Conservation (phyloP, 2,888 invertebrate genomes). For the Tupiocoris notatus region DNA sequence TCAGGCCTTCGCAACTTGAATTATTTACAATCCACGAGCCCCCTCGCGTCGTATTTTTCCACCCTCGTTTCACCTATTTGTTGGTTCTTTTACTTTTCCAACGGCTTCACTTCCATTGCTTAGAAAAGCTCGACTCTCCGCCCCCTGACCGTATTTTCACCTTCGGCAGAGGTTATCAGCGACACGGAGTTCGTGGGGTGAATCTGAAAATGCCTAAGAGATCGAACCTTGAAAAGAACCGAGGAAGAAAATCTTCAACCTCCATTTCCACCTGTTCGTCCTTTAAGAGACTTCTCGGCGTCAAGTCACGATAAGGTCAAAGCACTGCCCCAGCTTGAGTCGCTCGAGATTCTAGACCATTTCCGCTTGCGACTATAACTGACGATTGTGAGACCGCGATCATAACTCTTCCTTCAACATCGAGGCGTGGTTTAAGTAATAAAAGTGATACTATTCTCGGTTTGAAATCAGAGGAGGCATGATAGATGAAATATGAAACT, state of each 20-base stretch:
- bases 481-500: too few species aligned
- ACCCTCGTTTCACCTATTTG: slow-evolving; percentile 15
- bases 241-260: not conserved
- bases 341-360: not conserved
- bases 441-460: too few species aligned
- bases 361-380: not conserved
- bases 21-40: slow-evolving; percentile 29
- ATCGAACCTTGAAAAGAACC: not conserved
- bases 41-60: not conserved
- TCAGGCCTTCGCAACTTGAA: slow-evolving; percentile 27
- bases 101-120: slow-evolving; percentile 1
- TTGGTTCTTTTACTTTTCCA: slow-evolving; percentile 32
- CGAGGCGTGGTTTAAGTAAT: too few species aligned
- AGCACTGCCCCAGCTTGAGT: not conserved
- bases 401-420: not conserved
- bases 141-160: not conserved
- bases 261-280: not conserved
- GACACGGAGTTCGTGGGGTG: not conserved
- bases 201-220: not conserved
- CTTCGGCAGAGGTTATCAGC: not conserved
- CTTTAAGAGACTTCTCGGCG: not conserved
- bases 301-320: not conserved
- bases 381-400: not conserved
- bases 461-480: too few species aligned
- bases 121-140: too few species aligned